Evolutionary conservation across 2,888 invertebrate genomes (phyloP).

Genomic region (Ochropacha duplaris): DNA sequence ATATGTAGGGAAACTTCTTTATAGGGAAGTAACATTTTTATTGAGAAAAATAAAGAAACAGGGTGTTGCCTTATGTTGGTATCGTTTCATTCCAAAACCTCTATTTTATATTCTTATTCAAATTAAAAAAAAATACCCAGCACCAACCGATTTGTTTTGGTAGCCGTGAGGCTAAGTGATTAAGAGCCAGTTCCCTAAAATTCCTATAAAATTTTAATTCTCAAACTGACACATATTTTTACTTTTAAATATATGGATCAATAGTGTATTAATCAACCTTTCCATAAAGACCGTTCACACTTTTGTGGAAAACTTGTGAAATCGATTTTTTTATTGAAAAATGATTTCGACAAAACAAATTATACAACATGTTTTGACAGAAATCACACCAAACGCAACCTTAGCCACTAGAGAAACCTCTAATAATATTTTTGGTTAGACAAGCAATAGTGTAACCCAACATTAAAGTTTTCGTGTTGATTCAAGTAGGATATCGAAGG

Average conservation of each 20-base stretch:
- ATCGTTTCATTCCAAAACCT: background rate
- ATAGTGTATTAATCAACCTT: conserved; percentile 41
- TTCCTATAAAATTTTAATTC: conserved; percentile 64
- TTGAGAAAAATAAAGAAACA: conserved; percentile 26
- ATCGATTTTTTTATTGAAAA: too few relatives aligned
- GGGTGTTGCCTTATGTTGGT: conserved; percentile 11
- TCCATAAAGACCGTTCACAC: conserved; percentile 20
- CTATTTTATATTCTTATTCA: background rate
- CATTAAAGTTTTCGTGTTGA: background rate
- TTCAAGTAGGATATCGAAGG: conserved; percentile 56
- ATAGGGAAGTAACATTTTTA: conserved; percentile 23
- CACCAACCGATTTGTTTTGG: too few relatives aligned
- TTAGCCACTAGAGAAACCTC: too few relatives aligned
- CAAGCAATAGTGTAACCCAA: conserved; percentile 4
- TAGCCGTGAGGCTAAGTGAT: too few relatives aligned
- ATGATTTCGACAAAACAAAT: too few relatives aligned
- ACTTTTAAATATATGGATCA: conserved; percentile 61
- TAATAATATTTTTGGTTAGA: too few relatives aligned
- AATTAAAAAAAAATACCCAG: conserved; percentile 37
- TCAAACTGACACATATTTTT: conserved; percentile 62
- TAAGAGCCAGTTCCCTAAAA: too few relatives aligned
- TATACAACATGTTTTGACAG: background rate
- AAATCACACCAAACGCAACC: background rate
- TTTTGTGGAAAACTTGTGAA: background rate
- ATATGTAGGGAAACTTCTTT: conserved; percentile 9